Evolutionary conservation across 2,113 vertebrate genomes (phyloP), one percentile per base, ranked within the genome.

Genomic region (Patagioenas fasciata): DNA sequence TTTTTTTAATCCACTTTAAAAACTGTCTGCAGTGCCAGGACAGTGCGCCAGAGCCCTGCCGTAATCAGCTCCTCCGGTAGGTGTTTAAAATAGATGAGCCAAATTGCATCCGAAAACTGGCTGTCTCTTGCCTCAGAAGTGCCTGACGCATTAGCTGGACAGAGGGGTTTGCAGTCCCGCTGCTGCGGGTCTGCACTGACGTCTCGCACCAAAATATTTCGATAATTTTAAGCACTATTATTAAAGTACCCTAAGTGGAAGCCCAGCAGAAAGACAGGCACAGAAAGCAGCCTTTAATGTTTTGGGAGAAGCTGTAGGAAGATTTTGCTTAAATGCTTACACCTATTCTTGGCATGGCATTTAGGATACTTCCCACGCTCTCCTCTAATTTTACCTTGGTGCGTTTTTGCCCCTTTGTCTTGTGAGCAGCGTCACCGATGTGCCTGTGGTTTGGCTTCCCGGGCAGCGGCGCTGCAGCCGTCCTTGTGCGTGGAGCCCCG

Each of bases 21-120:
- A 80, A 20, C 51, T 25, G 51, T 26, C 83, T 88, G 88, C 92
- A 84, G 60, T 60, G 86, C 77, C 92, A 92, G 94, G 88, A 88
- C 77, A 79, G 88, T 51, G 56, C 0, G 0, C 65, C 92, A 88
- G 91, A 74, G 81, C 80, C 71, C 71, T 75, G 75, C 85, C 66
- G 54, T 23, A 34, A 83, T 44, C 91, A 86, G 80, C 72, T 93
- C 42, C 84, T 72, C 34, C 0, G 0, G 74, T 36, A 54, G 78
- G 5, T 54, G 70, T 82, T 89, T 60, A 32, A 85, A 91, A 87
- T 5, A 66, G 88, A 50, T 67, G 84, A 85, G 57, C 57, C 26
- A 42, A 14, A 18, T 69, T 26, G 16, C 69, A 36, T 53, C 31
- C 80, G 53, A 31, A 19, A 48, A 0, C 31, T 78, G 80, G 62